Evolutionary conservation across 2,888 invertebrate species (phyloP).

Genomic region (Hybos culiciformis): DNA sequence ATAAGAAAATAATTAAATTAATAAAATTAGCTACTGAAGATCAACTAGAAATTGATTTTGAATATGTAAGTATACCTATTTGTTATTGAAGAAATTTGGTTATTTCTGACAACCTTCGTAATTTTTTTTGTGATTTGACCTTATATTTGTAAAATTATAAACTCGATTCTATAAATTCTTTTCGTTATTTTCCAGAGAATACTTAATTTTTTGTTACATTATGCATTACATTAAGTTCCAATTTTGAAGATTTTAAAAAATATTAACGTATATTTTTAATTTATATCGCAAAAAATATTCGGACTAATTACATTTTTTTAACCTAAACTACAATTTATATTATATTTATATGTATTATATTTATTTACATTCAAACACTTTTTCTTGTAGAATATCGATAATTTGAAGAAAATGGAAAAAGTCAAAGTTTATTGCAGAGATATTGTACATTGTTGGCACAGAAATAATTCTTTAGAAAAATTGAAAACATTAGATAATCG

Average conservation of each 20-base stretch:
- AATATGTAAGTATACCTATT: slow-evolving; percentile 24
- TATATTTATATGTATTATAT: not conserved
- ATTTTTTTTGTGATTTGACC: no score
- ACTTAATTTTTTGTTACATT: not conserved
- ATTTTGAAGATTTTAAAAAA: no score
- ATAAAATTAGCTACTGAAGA: slow-evolving; percentile 26
- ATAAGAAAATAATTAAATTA: slow-evolving; percentile 27
- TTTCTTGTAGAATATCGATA: no score
- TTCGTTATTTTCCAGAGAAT: no score
- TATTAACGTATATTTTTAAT: no score
- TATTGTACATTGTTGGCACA: slow-evolving; percentile 29
- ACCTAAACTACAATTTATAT: not conserved
- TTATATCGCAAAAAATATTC: no score
- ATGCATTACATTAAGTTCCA: not conserved
- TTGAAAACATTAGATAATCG: slow-evolving; percentile 27
- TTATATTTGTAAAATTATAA: no score
- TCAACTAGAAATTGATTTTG: slow-evolving; percentile 27
- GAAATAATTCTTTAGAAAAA: slow-evolving; percentile 26
- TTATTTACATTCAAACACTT: slow-evolving; percentile 16
- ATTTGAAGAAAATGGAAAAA: slow-evolving; percentile 22
- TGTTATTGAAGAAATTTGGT: no score
- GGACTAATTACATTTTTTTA: not conserved
- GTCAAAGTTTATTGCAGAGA: slow-evolving; percentile 27
- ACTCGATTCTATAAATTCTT: no score
- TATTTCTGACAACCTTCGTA: no score